Evolutionary conservation across 2,888 invertebrate species (phyloP).

Genomic region (Eubasilissa splendida): DNA sequence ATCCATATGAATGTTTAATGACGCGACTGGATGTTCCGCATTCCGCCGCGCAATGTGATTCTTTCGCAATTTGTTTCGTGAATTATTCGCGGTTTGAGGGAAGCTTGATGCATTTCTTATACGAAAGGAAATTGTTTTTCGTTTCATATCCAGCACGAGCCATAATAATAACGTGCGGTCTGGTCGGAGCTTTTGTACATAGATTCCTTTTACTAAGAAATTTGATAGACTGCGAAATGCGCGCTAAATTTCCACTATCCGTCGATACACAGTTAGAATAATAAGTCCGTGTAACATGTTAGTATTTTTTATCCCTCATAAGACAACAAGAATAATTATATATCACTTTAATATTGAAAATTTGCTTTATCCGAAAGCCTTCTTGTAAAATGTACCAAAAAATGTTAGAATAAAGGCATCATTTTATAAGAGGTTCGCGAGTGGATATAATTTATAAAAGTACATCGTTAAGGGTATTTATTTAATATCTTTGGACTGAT

Average conservation of each 20-base stretch:
- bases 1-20: slow-evolving; percentile 58
- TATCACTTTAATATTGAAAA: too few species aligned
- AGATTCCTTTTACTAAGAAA: not conserved
- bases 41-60: slow-evolving; percentile 56
- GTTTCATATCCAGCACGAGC: slow-evolving; percentile 42
- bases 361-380: too few species aligned
- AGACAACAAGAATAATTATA: too few species aligned
- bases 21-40: slow-evolving; percentile 56
- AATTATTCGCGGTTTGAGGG: slow-evolving; percentile 56
- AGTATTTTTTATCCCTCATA: too few species aligned
- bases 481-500: too few species aligned
- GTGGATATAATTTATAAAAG: too few species aligned
- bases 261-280: not conserved
- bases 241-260: too few species aligned
- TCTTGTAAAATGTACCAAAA: too few species aligned
- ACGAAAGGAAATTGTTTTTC: slow-evolving; percentile 50
- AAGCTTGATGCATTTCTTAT: slow-evolving; percentile 49
- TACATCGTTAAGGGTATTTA: too few species aligned
- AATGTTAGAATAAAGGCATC: too few species aligned
- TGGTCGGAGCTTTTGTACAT: not conserved
- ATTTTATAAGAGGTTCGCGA: too few species aligned
- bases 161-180: slow-evolving; percentile 7
- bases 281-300: too few species aligned
- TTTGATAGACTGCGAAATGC: not conserved
- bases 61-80: slow-evolving; percentile 58